Conservation (phyloP, 2,113 vertebrate genomes). For the Datnioides undecimradiatus region DNA sequence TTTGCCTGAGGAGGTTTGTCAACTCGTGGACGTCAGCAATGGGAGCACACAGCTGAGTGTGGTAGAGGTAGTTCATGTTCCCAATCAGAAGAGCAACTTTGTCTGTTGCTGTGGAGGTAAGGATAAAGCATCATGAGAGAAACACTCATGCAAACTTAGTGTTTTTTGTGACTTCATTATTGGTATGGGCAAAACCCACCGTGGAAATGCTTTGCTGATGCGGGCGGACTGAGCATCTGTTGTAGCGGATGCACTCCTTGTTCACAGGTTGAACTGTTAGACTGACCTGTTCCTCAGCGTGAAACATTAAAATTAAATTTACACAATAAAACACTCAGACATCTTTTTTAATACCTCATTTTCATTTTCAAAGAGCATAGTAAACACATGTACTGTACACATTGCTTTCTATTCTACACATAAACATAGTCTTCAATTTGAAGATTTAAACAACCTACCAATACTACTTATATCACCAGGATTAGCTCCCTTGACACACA, state of each 20-base stretch:
- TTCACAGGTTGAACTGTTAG: neutral
- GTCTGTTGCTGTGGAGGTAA: slow-evolving; percentile 85
- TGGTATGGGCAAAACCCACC: slow-evolving; percentile 63
- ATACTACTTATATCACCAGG: no score
- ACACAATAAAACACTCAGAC: no score
- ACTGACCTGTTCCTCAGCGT: no score
- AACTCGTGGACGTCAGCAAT: slow-evolving; percentile 89
- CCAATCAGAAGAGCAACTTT: slow-evolving; percentile 91
- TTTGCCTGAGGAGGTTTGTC: slow-evolving; percentile 86
- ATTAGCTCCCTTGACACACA: neutral
- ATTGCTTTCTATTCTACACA: neutral
- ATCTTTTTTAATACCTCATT: neutral
- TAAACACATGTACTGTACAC: neutral
- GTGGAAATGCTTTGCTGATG: slow-evolving; percentile 56
- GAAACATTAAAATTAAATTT: no score
- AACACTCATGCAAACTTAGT: neutral
- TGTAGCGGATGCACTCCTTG: slow-evolving; percentile 2
- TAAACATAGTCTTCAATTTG: neutral
- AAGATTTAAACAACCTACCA: neutral
- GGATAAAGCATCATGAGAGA: neutral
- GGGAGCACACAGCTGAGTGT: slow-evolving; percentile 86
- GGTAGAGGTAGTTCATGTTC: slow-evolving; percentile 90
- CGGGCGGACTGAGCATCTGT: neutral
- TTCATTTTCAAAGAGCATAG: neutral
- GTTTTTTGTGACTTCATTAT: neutral